These are phyloP conservation scores for Rosalia funebris DNA, from an alignment of 2,888 invertebrate genomes.

Conservation along the genomic window DNA sequence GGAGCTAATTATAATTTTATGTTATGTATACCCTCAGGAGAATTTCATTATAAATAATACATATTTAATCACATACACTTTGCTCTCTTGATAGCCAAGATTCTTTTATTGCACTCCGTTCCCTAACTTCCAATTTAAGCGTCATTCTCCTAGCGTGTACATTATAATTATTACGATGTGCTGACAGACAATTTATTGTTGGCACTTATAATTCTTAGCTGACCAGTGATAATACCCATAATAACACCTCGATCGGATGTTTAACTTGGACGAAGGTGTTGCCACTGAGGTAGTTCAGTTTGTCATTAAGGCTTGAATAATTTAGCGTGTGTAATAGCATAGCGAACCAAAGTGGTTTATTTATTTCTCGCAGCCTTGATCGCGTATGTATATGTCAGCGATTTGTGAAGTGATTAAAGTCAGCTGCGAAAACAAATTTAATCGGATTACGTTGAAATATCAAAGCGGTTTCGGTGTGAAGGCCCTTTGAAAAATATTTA, in stretches of 20 bases:
- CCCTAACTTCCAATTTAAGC: background rate
- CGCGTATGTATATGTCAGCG: background rate
- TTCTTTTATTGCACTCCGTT: too few species aligned
- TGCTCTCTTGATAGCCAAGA: too few species aligned
- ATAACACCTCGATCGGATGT: background rate
- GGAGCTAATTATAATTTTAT: too few species aligned
- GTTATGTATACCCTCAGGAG: too few species aligned
- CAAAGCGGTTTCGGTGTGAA: background rate
- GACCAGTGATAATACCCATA: conserved; percentile 3
- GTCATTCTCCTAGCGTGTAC: background rate
- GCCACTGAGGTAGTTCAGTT: conserved; percentile 7
- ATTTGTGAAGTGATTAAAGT: conserved; percentile 10
- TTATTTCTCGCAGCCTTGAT: conserved; percentile 14
- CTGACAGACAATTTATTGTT: conserved; percentile 31
- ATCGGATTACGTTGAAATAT: background rate
- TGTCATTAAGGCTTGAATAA: conserved; percentile 8
- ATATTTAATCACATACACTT: too few species aligned
- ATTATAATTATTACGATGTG: conserved; percentile 7
- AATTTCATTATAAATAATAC: too few species aligned
- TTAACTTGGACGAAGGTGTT: background rate
- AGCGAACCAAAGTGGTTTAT: conserved; percentile 9
- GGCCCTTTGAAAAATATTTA: background rate
- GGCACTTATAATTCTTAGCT: conserved; percentile 32
- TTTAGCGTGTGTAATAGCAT: conserved; percentile 16
- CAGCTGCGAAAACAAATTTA: conserved; percentile 5